Conservation (phyloP, 2,113 vertebrate species). For the Mixornis gularis region DNA sequence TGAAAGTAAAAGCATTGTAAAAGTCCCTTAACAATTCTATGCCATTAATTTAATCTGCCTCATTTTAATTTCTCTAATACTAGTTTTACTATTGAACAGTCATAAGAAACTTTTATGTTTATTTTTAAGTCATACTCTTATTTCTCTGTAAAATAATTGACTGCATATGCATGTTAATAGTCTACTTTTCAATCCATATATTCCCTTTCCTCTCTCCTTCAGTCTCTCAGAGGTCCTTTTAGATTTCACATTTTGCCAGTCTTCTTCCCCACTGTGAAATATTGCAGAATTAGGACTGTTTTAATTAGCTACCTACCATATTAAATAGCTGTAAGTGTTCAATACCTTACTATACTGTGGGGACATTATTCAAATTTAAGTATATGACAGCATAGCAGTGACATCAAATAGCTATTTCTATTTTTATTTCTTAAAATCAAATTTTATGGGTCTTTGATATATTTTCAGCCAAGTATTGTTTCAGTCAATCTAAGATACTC, state of each 20-base stretch:
- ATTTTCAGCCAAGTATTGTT: neutral
- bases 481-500: neutral
- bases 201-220: neutral
- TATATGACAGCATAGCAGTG: neutral
- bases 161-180: neutral
- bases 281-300: neutral
- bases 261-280: neutral
- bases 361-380: neutral
- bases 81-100: neutral
- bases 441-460: neutral
- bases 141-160: neutral
- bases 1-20: neutral
- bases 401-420: neutral
- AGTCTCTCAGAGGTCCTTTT: neutral
- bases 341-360: neutral
- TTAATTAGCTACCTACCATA: neutral
- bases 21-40: neutral
- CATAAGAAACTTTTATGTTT: neutral
- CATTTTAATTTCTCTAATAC: neutral
- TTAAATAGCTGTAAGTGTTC: neutral
- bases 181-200: neutral
- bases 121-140: neutral
- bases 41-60: neutral
- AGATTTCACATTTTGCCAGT: neutral
- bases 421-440: neutral